A percentile compares a stretch with the other conserved stretches of the same genome.
Conservation (phyloP, 2,888 invertebrate genomes). For the Slavum lentiscoides region DNA sequence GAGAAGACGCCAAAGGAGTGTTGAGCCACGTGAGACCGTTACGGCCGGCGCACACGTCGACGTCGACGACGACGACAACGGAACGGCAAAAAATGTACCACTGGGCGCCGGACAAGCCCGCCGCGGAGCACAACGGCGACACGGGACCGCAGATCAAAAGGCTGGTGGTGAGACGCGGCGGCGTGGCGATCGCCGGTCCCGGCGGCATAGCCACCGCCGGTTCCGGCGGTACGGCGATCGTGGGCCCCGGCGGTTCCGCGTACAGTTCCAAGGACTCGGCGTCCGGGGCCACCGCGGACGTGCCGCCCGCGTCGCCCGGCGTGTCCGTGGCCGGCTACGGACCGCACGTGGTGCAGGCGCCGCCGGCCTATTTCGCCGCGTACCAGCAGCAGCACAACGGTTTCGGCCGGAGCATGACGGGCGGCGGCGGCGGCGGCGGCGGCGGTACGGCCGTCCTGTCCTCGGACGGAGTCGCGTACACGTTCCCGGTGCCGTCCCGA, state of each 20-base stretch:
- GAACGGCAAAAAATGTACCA: background rate
- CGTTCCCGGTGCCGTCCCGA: conserved; percentile 42
- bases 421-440: background rate
- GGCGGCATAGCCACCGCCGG: conserved; percentile 82
- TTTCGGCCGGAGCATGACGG: no score
- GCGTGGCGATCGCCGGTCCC: conserved; percentile 79
- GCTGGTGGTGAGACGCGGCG: conserved; percentile 73
- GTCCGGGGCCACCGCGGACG: conserved; percentile 75
- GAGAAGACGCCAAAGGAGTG: conserved; percentile 25
- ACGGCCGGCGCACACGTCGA: background rate
- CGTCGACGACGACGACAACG: background rate
- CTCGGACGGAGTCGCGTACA: conserved; percentile 38
- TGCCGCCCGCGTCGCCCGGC: conserved; percentile 65
- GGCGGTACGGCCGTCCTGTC: conserved; percentile 37
- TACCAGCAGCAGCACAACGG: conserved; percentile 28
- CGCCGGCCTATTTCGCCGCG: conserved; percentile 32
- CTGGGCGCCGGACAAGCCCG: conserved; percentile 28
- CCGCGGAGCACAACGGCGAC: conserved; percentile 33
- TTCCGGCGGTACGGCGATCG: conserved; percentile 77
- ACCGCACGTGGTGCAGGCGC: conserved; percentile 66
- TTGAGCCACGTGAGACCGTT: conserved; percentile 32
- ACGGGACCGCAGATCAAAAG: conserved; percentile 57
- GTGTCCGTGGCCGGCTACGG: conserved; percentile 77
- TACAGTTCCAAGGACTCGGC: conserved; percentile 68
- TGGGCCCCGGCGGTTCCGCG: conserved; percentile 77